Conservation (phyloP, 23 tunicate genomes). For the Trididemnum clinides region DNA sequence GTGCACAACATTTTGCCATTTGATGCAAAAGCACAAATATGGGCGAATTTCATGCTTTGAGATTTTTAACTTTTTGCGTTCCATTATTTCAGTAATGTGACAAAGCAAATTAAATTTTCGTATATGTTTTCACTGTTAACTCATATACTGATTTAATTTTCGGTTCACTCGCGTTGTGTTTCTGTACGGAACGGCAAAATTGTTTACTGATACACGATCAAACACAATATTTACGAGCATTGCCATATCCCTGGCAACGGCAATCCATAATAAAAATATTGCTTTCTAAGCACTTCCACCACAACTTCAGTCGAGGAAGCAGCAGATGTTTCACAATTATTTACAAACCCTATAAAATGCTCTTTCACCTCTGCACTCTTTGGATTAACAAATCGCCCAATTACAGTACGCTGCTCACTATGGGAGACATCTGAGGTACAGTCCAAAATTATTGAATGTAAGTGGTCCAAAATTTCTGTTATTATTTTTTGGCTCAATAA, state of each 20-base stretch:
- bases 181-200: too few species aligned
- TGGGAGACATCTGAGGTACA: not conserved
- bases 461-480: not conserved
- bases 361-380: not conserved
- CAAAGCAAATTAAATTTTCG: too few species aligned
- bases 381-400: not conserved
- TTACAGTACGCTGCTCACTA: not conserved
- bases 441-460: not conserved
- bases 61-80: too few species aligned
- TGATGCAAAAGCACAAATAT: too few species aligned
- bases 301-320: not conserved
- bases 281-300: not conserved
- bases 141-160: too few species aligned
- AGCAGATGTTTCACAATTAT: not conserved
- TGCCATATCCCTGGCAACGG: not conserved
- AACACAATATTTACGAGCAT: too few species aligned
- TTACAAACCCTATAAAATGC: not conserved
- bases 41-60: too few species aligned
- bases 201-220: too few species aligned
- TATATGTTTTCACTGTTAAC: too few species aligned
- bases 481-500: not conserved
- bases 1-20: too few species aligned
- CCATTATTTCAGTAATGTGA: too few species aligned
- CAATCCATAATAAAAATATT: not conserved
- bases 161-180: too few species aligned